These are phyloP conservation scores for Brachystomella parvula DNA, from an alignment of 1,140 invertebrate species.

Conservation along the genomic window DNA sequence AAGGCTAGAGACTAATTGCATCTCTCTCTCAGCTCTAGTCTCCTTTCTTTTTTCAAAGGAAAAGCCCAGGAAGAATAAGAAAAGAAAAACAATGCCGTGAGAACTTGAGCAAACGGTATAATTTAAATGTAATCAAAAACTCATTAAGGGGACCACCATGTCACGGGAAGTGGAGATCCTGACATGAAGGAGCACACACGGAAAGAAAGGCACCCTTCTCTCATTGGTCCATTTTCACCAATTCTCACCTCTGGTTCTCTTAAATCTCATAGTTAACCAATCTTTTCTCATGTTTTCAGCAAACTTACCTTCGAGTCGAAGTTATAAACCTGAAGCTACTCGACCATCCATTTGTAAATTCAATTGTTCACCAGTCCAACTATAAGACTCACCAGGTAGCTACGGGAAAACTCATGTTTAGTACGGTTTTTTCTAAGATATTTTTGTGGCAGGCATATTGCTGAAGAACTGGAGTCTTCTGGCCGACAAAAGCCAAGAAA, in stretches of 20 bases:
- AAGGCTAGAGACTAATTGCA: slow-evolving; percentile 18
- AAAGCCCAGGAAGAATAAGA: not conserved
- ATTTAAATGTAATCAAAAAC: slow-evolving; percentile 40
- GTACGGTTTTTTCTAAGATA: no score
- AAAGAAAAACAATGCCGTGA: slow-evolving; percentile 22
- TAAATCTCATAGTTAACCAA: not conserved
- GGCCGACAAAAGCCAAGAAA: no score
- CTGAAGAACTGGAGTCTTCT: no score
- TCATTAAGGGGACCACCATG: slow-evolving; percentile 31
- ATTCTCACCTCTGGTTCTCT: not conserved
- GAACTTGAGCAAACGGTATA: slow-evolving; percentile 24
- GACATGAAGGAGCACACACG: not conserved
- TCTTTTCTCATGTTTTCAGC: not conserved
- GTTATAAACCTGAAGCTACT: not conserved
- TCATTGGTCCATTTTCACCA: not conserved
- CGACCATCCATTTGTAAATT: not conserved
- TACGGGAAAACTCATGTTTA: no score
- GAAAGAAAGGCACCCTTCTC: not conserved
- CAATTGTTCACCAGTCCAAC: no score
- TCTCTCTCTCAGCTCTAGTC: not conserved
- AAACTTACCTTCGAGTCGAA: not conserved
- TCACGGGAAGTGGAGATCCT: not conserved
- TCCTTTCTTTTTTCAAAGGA: not conserved
- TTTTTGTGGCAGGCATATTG: no score
- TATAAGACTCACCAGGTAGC: no score